Conservation (phyloP, 2,797 vertebrate genomes). For the Lindbergichthys nudifrons region DNA sequence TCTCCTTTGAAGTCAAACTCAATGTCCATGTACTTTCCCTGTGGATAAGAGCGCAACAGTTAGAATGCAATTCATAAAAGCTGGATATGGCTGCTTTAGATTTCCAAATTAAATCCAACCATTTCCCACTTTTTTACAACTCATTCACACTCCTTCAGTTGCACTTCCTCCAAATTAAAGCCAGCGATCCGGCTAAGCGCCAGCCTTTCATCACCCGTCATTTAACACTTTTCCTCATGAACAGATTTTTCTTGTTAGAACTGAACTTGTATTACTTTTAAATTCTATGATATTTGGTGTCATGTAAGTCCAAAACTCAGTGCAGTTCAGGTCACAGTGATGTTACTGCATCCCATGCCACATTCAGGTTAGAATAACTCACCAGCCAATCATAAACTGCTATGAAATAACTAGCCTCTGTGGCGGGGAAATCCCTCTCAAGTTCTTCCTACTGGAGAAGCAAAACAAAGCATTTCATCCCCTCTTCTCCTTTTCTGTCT, state of each 20-base stretch:
- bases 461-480: slow-evolving; percentile 53
- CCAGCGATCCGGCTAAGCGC: too few species aligned
- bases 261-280: background rate
- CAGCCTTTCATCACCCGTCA: too few species aligned
- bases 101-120: too few species aligned
- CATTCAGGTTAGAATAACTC: slow-evolving; percentile 13
- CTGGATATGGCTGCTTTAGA: too few species aligned
- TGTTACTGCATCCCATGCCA: slow-evolving; percentile 17
- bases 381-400: slow-evolving; percentile 46
- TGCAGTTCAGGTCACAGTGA: slow-evolving; percentile 5
- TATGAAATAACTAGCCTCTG: slow-evolving; percentile 50
- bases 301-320: background rate
- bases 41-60: slow-evolving; percentile 69
- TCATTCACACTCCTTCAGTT: too few species aligned
- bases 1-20: slow-evolving; percentile 99
- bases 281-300: background rate
- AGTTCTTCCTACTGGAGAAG: slow-evolving; percentile 28
- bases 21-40: slow-evolving; percentile 99
- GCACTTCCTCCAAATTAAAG: too few species aligned
- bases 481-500: slow-evolving; percentile 31
- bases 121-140: too few species aligned
- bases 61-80: background rate
- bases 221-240: too few species aligned
- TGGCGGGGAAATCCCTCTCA: slow-evolving; percentile 23
- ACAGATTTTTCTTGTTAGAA: background rate